Evolutionary conservation across 1,140 invertebrate species (phyloP).

Genomic region (Antheraea mylitta): DNA sequence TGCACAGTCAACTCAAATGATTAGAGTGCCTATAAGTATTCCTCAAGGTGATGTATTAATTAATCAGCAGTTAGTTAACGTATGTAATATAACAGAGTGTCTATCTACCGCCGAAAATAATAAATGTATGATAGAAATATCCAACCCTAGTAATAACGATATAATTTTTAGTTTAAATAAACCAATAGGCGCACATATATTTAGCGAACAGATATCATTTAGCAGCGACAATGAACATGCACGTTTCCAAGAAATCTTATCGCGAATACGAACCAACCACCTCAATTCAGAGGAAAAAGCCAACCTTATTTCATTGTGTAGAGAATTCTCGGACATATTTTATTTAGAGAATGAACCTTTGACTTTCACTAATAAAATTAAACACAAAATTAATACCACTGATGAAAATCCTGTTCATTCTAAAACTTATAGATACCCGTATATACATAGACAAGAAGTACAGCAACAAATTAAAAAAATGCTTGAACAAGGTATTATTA

Average conservation of each 20-base stretch:
- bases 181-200: neutral
- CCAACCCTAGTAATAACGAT: neutral
- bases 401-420: too few species aligned
- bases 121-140: slow-evolving; percentile 10
- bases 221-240: neutral
- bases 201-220: neutral
- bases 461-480: too few species aligned
- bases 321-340: slow-evolving; percentile 23
- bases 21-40: slow-evolving; percentile 16
- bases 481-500: too few species aligned
- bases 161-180: too few species aligned
- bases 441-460: too few species aligned
- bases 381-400: too few species aligned
- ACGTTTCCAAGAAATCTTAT: too few species aligned
- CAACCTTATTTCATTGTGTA: neutral
- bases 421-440: too few species aligned
- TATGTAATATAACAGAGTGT: slow-evolving; percentile 24
- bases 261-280: neutral
- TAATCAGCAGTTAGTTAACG: slow-evolving; percentile 19
- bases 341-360: slow-evolving; percentile 17
- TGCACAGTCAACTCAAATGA: slow-evolving; percentile 16
- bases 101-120: slow-evolving; percentile 11
- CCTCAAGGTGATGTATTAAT: slow-evolving; percentile 23
- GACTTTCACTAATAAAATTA: too few species aligned
- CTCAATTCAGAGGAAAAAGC: neutral